phyloP scores from a whole-genome alignment of 2,113 vertebrate species.

The Capreolus pygargus region DNA sequence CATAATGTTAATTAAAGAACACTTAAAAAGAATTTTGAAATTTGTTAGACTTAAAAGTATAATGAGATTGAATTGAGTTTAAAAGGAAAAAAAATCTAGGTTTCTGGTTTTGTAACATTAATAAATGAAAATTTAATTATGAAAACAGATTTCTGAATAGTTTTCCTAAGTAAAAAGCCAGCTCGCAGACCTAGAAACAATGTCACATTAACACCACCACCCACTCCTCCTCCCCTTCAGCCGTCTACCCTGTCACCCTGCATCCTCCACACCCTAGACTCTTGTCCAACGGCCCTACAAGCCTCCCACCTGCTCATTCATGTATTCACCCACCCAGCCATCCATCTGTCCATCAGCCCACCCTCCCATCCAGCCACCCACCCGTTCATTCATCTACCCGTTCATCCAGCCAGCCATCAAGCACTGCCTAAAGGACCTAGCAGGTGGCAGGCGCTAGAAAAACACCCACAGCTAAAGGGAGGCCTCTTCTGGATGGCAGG shows the following conservation, averaged over 20 bases:
- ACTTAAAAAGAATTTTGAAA: not conserved
- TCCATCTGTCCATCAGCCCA: no score
- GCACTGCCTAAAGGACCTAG: not conserved
- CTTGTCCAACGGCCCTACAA: not conserved
- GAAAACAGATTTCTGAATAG: not conserved
- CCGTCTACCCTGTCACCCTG: no score
- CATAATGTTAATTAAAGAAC: not conserved
- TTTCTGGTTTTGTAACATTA: not conserved
- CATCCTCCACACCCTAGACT: not conserved
- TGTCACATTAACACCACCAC: not conserved
- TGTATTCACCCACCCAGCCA: not conserved
- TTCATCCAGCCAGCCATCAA: not conserved
- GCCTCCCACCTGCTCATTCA: not conserved
- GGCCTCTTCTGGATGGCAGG: not conserved
- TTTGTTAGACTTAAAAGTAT: not conserved
- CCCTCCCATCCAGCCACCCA: accelerated
- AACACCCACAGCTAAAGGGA: not conserved
- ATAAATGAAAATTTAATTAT: not conserved
- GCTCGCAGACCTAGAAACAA: no score
- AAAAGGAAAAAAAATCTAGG: not conserved
- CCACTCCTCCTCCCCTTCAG: not conserved
- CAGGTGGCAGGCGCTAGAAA: not conserved
- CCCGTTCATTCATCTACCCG: accelerated
- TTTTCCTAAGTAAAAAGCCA: not conserved
- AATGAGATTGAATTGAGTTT: not conserved